Evolutionary conservation across 2,888 invertebrate genomes (phyloP), one percentile per base, ranked within the genome.

Genomic region (Cactoblastis cactorum): DNA sequence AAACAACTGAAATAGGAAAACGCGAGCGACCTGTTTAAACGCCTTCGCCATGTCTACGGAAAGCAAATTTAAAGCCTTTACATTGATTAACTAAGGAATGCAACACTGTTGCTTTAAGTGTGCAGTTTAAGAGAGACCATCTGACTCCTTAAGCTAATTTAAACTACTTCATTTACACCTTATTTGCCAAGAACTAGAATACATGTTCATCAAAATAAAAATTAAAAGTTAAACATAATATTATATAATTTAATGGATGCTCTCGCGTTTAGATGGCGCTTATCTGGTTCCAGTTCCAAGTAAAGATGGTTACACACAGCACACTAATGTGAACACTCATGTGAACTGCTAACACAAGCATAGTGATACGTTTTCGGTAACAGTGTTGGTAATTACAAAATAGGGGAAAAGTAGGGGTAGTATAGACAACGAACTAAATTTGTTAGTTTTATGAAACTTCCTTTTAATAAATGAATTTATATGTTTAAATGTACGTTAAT

Each of bases 221-320:
- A 14, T 8, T 28, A 11, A 6, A 19, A 33, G 33, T 45, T 3
- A 28, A 12, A 46, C 19, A 34, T 18, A 34, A 46, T 19, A 46
- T 48, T 37, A 37, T n/a, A 17, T 6, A 48, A 48, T 37, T 37
- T 28, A n/a, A 37, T 28, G n/a, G 37, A 14, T 37, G 22, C 14
- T 35, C 17, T 17, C 37, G 37, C 37, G 14, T 28, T 34, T n/a
- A 34, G 12, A 19, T 9, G 34, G 45, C 45, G 45, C 45, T 34
- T 45, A 17, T 8, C 32, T 46, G 34, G 12, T 18, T 34, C 34
- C 22, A 34, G 45, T 46, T 46, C 12, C 34, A 8, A 43, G 12
- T 46, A 35, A 46, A 46, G 46, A 14, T 5, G 17, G 28, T 22
- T 34, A 28, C n/a, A 47, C 34, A 45, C 12, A 14, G 12, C 41